Percentiles rank a stretch among this genome's conserved stretches.
These are phyloP conservation scores for Andrena trimmerana DNA, from an alignment of 2,888 invertebrate species.

Conservation along the genomic window DNA sequence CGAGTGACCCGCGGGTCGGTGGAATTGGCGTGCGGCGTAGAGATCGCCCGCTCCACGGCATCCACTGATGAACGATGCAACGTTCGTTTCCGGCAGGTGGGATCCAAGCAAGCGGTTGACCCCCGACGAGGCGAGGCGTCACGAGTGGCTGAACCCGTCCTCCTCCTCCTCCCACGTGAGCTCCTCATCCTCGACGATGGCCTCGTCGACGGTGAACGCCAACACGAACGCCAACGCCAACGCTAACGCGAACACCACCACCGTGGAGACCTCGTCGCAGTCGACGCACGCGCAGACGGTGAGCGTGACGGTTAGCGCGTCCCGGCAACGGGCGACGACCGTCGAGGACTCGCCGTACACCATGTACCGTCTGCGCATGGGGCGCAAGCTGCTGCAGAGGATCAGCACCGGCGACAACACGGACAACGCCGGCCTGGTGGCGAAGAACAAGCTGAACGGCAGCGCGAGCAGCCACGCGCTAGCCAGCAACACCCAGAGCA, in stretches of 20 bases:
- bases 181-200: constrained; percentile 73
- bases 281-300: constrained; percentile 75
- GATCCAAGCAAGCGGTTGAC: constrained; percentile 96
- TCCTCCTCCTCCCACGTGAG: constrained; percentile 79
- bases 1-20: too few relatives aligned
- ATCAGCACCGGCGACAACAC: constrained; percentile 78
- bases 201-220: constrained; percentile 77
- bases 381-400: constrained; percentile 81
- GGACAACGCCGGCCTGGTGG: constrained; percentile 76
- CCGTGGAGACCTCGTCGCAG: constrained; percentile 72
- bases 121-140: constrained; percentile 95
- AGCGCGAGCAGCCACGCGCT: constrained; percentile 84
- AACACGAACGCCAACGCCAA: constrained; percentile 73
- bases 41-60: too few relatives aligned
- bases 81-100: constrained; percentile 88
- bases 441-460: constrained; percentile 83
- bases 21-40: too few relatives aligned
- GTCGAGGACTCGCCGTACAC: constrained; percentile 84
- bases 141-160: constrained; percentile 92
- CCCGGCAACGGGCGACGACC: constrained; percentile 86
- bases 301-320: constrained; percentile 80
- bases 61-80: constrained; percentile 10
- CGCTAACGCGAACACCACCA: constrained; percentile 64
- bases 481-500: constrained; percentile 80
- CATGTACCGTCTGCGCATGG: constrained; percentile 84